Conservation (phyloP, 1,140 invertebrate genomes). For the Kradibia gibbosae region DNA sequence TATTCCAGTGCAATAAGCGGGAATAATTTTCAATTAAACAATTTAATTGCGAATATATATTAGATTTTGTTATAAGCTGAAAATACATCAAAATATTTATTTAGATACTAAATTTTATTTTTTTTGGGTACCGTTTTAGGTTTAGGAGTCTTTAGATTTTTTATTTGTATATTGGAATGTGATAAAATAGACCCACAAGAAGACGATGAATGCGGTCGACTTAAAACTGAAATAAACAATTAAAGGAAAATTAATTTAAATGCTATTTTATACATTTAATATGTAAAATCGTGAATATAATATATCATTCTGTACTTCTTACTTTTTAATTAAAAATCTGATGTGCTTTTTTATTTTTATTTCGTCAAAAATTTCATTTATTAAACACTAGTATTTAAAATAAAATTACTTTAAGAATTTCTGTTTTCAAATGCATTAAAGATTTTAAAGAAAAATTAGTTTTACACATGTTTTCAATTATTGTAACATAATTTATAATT, state of each 20-base stretch:
- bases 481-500: too few species aligned
- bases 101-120: not conserved
- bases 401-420: too few species aligned
- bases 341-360: too few species aligned
- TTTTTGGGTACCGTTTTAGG: conserved; percentile 9
- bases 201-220: not conserved
- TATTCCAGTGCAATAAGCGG: conserved; percentile 17
- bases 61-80: not conserved
- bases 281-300: not conserved
- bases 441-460: too few species aligned
- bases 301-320: too few species aligned
- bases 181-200: not conserved
- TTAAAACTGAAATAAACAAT: conserved; percentile 8
- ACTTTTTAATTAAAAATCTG: too few species aligned
- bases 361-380: too few species aligned
- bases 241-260: not conserved
- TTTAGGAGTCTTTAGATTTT: not conserved
- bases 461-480: too few species aligned
- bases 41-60: not conserved
- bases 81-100: not conserved
- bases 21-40: not conserved
- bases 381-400: too few species aligned
- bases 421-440: too few species aligned
- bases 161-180: not conserved
- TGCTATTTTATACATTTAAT: not conserved